Conservation (phyloP, 1,140 invertebrate species). For the Aphaenogaster ashmeadi region DNA sequence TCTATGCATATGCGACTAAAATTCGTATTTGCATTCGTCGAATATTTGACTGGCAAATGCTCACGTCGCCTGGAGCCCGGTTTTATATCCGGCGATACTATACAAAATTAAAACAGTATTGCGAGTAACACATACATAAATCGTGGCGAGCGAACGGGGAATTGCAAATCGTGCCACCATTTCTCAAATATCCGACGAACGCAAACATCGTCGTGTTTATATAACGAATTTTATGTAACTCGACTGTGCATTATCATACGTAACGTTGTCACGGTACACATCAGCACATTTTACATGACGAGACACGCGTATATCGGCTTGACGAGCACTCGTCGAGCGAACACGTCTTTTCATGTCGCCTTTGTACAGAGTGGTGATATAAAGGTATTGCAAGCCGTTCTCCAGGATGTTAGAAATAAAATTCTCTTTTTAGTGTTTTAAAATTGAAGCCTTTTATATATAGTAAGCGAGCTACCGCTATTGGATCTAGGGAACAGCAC, state of each 20-base stretch:
- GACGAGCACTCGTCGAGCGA: neutral
- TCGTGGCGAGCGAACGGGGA: neutral
- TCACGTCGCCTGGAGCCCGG: neutral
- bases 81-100: neutral
- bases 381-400: neutral
- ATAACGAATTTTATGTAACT: constrained; percentile 34
- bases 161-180: neutral
- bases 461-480: neutral
- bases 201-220: constrained; percentile 21
- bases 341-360: neutral
- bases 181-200: constrained; percentile 23
- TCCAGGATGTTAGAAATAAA: neutral
- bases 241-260: constrained; percentile 4
- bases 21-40: neutral
- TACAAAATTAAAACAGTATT: constrained; percentile 22
- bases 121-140: neutral
- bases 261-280: neutral
- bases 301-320: neutral
- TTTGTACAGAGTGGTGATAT: neutral
- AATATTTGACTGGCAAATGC: constrained; percentile 30
- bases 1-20: neutral
- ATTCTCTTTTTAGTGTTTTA: neutral
- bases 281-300: constrained; percentile 25
- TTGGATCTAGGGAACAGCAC: neutral
- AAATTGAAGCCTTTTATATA: neutral